Base-by-base conservation (phyloP, 2,113 vertebrate species). In the Mugil cephalus region DNA sequence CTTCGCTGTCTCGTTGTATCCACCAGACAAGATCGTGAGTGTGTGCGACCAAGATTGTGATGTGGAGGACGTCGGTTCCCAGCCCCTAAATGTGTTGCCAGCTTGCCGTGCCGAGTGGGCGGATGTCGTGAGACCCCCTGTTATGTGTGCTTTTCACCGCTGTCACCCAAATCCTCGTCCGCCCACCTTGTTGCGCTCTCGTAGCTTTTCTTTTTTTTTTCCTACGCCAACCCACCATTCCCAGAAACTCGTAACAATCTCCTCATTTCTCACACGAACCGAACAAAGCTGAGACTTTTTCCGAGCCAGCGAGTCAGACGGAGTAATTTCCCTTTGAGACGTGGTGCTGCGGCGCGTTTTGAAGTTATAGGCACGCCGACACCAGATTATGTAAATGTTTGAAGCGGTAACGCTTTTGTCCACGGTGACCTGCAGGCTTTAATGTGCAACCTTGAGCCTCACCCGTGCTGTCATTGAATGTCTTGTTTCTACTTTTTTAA, bases 41-140 rank as follows among this genome's bases (percentile, higher is more conserved):
- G 43, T 61, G 30, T 19, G 40, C 1, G 1, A 17, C 45, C 45
- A 8, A 45, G 30, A 36, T 40, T 46, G 15, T 38, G 53, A 69
- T 6, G 73, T 35, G 39, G 42, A 72, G 59, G 59, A 67, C 63
- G 67, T 53, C 2, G 0, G 21, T 75, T 63, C 79, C 69, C 71
- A 71, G 62, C 74, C 66, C 68, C 75, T 76, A 47, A 75, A 74
- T 68, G 79, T 69, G 76, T 73, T 77, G 78, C 75, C 63, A 80
- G 74, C 59, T 74, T 48, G 54, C 73, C 52, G 54, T 59, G 60
- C 60, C 50, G 83, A 82, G 89, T 89, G 79, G 88, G 91, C 50
- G 85, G 87, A 85, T 81, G 86, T 89, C 85, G 82, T 87, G 86
- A 88, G 87, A 67, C 71, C 84, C 82, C 74, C 73, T 65, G 79